These are phyloP conservation scores for Plagodis dolabraria DNA, from an alignment of 2,888 invertebrate species.

Conservation along the genomic window DNA sequence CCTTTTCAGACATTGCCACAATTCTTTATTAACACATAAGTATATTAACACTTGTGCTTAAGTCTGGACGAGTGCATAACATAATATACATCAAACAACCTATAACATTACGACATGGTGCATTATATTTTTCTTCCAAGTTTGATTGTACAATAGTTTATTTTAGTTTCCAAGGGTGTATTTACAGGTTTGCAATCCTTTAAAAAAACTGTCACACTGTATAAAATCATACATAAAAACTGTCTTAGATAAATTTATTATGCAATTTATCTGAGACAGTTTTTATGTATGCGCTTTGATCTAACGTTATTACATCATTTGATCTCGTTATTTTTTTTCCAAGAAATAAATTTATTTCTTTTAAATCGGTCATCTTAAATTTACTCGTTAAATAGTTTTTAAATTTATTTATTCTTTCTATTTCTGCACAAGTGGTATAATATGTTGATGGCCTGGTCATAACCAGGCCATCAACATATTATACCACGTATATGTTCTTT, in stretches of 20 bases:
- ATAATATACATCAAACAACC: constrained; percentile 1
- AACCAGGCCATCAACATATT: too few relatives aligned
- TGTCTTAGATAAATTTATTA: too few relatives aligned
- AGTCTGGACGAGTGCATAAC: constrained; percentile 1
- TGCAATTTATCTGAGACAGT: neutral
- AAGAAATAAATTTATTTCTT: too few relatives aligned
- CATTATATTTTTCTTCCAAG: neutral
- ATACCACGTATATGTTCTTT: neutral
- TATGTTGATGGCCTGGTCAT: too few relatives aligned
- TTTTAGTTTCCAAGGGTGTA: neutral
- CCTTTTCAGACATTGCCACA: neutral
- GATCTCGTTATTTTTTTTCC: too few relatives aligned
- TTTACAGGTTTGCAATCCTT: neutral
- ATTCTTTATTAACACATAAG: too few relatives aligned
- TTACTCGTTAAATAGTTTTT: too few relatives aligned
- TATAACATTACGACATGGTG: neutral
- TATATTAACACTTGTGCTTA: too few relatives aligned
- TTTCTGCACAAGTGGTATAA: neutral
- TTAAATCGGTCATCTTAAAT: too few relatives aligned
- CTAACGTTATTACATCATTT: neutral
- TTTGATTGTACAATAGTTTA: neutral
- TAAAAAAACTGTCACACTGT: too few relatives aligned
- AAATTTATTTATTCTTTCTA: neutral
- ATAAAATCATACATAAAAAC: too few relatives aligned
- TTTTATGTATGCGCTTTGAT: neutral